Evolutionary conservation across 2,888 invertebrate genomes (phyloP).

Genomic region (Erpobdella octoculata): DNA sequence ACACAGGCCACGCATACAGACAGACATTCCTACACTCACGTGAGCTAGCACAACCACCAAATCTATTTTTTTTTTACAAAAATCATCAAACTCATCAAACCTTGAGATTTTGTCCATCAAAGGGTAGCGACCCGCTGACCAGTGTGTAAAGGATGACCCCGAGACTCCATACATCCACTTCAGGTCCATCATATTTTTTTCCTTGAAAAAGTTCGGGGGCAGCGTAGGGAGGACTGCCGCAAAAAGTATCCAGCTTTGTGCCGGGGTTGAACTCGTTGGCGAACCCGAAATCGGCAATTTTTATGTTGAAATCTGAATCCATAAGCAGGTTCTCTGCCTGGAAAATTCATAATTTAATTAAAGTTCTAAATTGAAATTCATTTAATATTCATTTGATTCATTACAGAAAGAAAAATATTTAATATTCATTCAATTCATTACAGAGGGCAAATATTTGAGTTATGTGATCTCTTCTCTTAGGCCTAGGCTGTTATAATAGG

Average conservation of each 20-base stretch:
- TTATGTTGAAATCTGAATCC: constrained; percentile 99
- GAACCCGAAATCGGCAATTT: constrained; percentile 99
- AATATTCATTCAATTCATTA: too few relatives aligned
- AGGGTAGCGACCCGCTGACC: constrained; percentile 96
- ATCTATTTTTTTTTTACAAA: too few relatives aligned
- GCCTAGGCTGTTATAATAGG: too few relatives aligned
- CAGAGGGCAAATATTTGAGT: too few relatives aligned
- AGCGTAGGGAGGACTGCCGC: constrained; percentile 69
- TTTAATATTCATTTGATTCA: too few relatives aligned
- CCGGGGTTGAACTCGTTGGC: constrained; percentile 98
- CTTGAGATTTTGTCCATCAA: constrained; percentile 95
- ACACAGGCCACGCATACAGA: neutral
- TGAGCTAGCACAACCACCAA: too few relatives aligned
- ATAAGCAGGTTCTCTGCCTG: constrained; percentile 96
- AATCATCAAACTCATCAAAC: constrained; percentile 38
- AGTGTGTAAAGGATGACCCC: constrained; percentile 93
- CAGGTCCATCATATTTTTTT: constrained; percentile 34
- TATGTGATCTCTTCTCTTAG: too few relatives aligned
- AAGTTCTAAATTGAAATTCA: too few relatives aligned
- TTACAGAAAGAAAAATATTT: neutral
- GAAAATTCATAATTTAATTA: too few relatives aligned
- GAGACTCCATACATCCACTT: constrained; percentile 54
- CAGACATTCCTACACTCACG: neutral
- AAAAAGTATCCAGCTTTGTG: constrained; percentile 97
- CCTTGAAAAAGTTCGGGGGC: constrained; percentile 97